phyloP scores from a whole-genome alignment of 2,888 invertebrate species.

The Cheilosia scutellata region DNA sequence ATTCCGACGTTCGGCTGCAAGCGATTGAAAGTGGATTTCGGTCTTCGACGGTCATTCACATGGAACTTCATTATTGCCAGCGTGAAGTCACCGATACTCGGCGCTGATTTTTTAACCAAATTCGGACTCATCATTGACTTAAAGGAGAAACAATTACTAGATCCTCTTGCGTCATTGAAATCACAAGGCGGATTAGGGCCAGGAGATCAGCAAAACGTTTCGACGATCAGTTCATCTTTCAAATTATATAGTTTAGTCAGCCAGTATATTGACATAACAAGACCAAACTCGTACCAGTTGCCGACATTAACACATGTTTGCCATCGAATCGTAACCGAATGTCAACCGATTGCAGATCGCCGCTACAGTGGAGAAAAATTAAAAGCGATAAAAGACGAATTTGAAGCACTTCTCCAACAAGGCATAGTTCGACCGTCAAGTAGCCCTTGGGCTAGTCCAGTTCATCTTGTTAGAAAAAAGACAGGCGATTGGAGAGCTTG shows the following conservation, averaged over 20 bases:
- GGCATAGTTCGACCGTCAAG: conserved; percentile 18
- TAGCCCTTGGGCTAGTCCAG: conserved; percentile 14
- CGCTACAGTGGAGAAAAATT: conserved; percentile 76
- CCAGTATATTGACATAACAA: neutral
- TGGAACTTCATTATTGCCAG: conserved; percentile 76
- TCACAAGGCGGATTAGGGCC: neutral
- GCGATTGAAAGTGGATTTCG: conserved; percentile 61
- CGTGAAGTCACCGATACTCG: conserved; percentile 67
- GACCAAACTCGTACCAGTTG: neutral
- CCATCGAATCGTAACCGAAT: conserved; percentile 6
- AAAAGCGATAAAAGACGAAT: conserved; percentile 24
- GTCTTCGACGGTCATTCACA: conserved; percentile 65
- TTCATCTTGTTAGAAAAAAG: neutral
- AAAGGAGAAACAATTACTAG: conserved; percentile 40
- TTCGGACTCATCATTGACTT: conserved; percentile 61
- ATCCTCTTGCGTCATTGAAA: conserved; percentile 11
- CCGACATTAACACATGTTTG: conserved; percentile 7
- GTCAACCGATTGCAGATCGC: conserved; percentile 30
- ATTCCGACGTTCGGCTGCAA: conserved; percentile 66
- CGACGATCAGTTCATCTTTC: neutral
- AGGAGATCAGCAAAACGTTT: neutral
- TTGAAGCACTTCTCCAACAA: conserved; percentile 70
- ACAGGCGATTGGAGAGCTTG: conserved; percentile 1
- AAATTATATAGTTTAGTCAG: neutral
- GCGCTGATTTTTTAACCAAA: conserved; percentile 64